Base-by-base conservation (phyloP, 1,140 invertebrate species). In the Hylaeus anthracinus region DNA sequence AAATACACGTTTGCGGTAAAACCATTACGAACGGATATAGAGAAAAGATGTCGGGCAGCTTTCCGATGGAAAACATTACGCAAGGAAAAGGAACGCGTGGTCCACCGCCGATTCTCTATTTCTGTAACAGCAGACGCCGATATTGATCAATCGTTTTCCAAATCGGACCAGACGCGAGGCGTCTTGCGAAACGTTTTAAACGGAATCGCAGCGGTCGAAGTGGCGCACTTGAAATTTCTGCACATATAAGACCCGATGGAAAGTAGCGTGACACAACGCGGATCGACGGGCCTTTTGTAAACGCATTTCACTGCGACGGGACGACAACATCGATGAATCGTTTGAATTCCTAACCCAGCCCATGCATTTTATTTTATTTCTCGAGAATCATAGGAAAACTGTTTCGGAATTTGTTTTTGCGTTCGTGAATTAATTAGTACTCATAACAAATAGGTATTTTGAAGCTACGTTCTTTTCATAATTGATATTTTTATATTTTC, bases 101-200 rank as follows among this genome's bases (percentile, higher is more conserved):
- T 43, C 55, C 53, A 58, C 61, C 43, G 8, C 39, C 26, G 43
- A 43, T 56, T 48, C n/a, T n/a, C 58, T 72, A 61, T 78, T 51
- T n/a, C n/a, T 26, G 5, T 63, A 58, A 10, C 53, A 39, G 37
- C 61, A 8, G 37, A 12, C 45, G 6, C 5, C 65, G 48, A 74
- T 72, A 72, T 78, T 88, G 81, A 83, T 72, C 79, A 86, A 76
- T 53, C 39, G 74, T 82, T 81, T 84, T 65, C 83, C 79, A 88
- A 73, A 88, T 89, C 86, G 81, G 83, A 86, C 70, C 60, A 55
- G 53, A 45, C 9, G 39, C 72, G 72, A 75, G 56, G 64, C 26
- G 79, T 83, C 73, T 77, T 88, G 81, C 80, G 87, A 89, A 90
- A 89, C 65, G 79, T 12, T 72, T 73, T 76, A 83, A 81, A 58